phyloP scores from a whole-genome alignment of 2,113 vertebrate genomes.

The Hipposideros armiger region DNA sequence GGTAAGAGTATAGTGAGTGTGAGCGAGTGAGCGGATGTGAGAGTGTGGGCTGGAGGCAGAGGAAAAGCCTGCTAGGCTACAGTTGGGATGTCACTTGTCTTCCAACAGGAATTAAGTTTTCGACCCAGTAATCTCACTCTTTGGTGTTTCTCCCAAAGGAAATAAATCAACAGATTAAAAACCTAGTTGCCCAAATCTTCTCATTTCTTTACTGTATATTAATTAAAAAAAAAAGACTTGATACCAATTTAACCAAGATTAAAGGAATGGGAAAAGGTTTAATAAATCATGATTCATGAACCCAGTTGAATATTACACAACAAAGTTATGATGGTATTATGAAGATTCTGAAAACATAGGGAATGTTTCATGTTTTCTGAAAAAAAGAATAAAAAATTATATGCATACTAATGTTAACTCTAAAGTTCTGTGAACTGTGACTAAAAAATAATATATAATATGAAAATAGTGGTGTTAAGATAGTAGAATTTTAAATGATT shows the following conservation, averaged over 20 bases:
- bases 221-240: background rate
- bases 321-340: background rate
- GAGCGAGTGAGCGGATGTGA: background rate
- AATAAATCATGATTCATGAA: background rate
- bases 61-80: background rate
- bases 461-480: background rate
- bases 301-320: background rate
- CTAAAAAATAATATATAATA: background rate
- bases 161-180: background rate
- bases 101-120: background rate
- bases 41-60: background rate
- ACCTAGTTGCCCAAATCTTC: background rate
- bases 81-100: background rate
- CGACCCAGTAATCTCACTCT: background rate
- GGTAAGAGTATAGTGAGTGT: background rate
- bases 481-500: background rate
- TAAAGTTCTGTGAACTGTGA: slow-evolving; percentile 17
- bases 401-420: background rate
- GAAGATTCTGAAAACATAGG: background rate
- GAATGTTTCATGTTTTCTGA: background rate
- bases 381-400: background rate
- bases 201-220: background rate
- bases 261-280: background rate
- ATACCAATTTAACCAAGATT: background rate
- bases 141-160: background rate